Evolutionary conservation across 2,113 vertebrate genomes (phyloP).

Genomic region (Xiphophorus couchianus): DNA sequence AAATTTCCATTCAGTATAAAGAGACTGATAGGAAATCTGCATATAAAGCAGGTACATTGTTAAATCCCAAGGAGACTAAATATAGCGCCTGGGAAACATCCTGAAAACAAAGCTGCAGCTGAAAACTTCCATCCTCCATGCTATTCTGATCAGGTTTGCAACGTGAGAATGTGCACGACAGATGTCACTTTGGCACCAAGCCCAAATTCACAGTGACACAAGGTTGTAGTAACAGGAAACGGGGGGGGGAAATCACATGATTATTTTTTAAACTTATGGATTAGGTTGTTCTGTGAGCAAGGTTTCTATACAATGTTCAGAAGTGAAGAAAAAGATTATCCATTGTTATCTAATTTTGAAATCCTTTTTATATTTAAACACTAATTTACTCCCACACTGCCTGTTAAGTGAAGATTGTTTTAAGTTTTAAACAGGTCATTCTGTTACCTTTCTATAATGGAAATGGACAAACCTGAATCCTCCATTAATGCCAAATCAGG

Average conservation of each 20-base stretch:
- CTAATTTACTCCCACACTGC: background rate
- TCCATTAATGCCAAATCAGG: constrained; percentile 25
- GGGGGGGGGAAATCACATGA: constrained; percentile 11
- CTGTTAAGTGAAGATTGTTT: background rate
- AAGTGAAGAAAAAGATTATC: background rate
- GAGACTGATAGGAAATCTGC: constrained; percentile 4
- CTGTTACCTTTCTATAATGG: background rate
- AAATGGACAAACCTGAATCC: constrained; percentile 28
- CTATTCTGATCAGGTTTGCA: constrained; percentile 63
- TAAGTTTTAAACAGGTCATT: background rate
- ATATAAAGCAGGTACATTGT: constrained; percentile 38
- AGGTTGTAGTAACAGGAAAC: constrained; percentile 16
- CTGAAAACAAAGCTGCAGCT: constrained; percentile 63
- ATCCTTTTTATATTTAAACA: background rate
- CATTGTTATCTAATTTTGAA: background rate
- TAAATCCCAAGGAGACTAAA: constrained; percentile 57
- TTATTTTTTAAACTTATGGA: background rate
- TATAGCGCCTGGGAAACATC: constrained; percentile 62
- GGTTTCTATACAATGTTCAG: background rate
- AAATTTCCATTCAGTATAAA: background rate
- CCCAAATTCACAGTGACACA: constrained; percentile 32
- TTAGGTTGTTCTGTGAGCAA: background rate
- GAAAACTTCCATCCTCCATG: constrained; percentile 51
- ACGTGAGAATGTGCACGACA: constrained; percentile 70
- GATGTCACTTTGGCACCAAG: constrained; percentile 37